Percentiles rank a stretch among this genome's conserved stretches.
Conservation (phyloP, 2,113 vertebrate genomes). For the Gasterosteus aculeatus region DNA sequence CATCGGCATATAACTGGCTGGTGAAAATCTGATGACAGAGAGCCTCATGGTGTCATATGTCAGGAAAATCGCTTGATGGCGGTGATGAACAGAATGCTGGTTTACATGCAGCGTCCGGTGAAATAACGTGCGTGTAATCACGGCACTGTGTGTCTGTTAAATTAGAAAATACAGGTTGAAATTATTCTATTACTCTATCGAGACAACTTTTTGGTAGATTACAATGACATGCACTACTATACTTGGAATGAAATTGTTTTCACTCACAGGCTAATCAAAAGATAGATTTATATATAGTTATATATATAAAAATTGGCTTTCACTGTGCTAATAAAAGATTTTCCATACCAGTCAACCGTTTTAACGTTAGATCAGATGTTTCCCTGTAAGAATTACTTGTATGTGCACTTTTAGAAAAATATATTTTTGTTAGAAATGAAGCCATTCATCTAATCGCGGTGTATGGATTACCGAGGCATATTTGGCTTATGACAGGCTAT, state of each 20-base stretch:
- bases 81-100: constrained; percentile 42
- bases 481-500: constrained; percentile 8
- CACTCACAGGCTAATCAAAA: constrained; percentile 27
- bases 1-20: constrained; percentile 58
- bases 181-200: constrained; percentile 1
- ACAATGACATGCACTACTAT: neutral
- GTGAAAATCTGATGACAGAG: constrained; percentile 70
- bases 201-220: constrained; percentile 11
- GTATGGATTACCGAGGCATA: constrained; percentile 18
- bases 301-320: constrained; percentile 14
- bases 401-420: constrained; percentile 3
- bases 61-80: constrained; percentile 63
- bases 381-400: constrained; percentile 3
- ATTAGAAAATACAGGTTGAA: constrained; percentile 35
- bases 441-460: constrained; percentile 26
- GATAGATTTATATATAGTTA: neutral
- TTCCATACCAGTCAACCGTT: constrained; percentile 20
- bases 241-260: neutral
- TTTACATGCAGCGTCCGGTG: constrained; percentile 28
- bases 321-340: constrained; percentile 33
- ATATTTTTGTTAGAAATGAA: constrained; percentile 20
- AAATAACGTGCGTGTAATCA: constrained; percentile 27
- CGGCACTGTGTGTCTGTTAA: neutral
- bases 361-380: constrained; percentile 16
- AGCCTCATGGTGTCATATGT: constrained; percentile 75